Base-by-base conservation (phyloP, 2,888 invertebrate species). In the Agelastica alni region DNA sequence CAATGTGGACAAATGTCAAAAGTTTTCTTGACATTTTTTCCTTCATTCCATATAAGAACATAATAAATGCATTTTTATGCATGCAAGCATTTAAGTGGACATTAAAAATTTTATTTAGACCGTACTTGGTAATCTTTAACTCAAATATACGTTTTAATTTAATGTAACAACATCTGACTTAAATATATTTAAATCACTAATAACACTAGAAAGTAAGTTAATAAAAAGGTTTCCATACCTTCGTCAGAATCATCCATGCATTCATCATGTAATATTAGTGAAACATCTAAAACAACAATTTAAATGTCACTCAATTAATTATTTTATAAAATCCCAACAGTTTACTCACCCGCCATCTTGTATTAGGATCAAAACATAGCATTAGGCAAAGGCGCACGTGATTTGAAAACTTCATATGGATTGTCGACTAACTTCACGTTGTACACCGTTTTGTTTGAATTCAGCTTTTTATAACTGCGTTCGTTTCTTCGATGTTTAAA, bases 341-440 rank as follows among this genome's bases (percentile, higher is more conserved):
- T 65, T 63, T 59, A 75, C 74, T 75, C 75, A 76, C 76, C 75
- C 74, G 76, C 77, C 77, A 77, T 77, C 74, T 77, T 77, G 76
- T 70, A 64, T 64, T 65, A 67, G 69, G 67, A 72, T 72, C 74
- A 74, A 75, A 76, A 75, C 74, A 74, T 72, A 71, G 71, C 74
- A 72, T 72, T 72, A 67, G 70, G 65, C 60, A 17, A 48, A 48
- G 37, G 48, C 39, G 72, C 75, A 75, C 75, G 75, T 75, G 73
- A 75, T 70, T 61, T 62, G 41, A 61, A 62, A 62, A 49, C 26
- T 55, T 41, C 16, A 47, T 28, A 3, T 4, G 18, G 10, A 30
- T 13, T 12, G 39, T 13, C 30, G 30, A 12, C 48, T 48, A 48
- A 34, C 48, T 48, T 39, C 48, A 51, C 44, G 14, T 18, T 17